Conservation (phyloP, 1,140 invertebrate genomes). For the Physella acuta region DNA sequence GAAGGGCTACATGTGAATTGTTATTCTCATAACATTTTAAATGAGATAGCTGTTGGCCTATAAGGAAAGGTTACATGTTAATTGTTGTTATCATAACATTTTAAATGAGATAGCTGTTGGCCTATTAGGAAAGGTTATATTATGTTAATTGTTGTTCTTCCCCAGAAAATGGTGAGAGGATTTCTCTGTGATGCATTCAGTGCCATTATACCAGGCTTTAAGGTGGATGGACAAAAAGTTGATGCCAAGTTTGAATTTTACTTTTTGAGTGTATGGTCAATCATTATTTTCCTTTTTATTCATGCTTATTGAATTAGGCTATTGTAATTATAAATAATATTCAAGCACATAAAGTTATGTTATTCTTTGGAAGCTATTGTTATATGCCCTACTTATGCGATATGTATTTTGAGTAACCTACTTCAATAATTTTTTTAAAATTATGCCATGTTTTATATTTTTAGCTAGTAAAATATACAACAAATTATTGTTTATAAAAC, state of each 20-base stretch:
- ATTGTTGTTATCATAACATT: background rate
- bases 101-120: background rate
- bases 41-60: background rate
- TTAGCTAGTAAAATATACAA: too few relatives aligned
- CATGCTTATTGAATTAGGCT: background rate
- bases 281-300: background rate
- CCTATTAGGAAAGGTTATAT: background rate
- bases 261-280: background rate
- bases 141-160: background rate
- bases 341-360: background rate
- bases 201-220: background rate
- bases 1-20: background rate
- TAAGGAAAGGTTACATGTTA: background rate
- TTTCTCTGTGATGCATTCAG: constrained; percentile 1
- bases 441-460: background rate
- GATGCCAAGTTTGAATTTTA: background rate
- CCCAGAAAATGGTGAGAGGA: constrained; percentile 4
- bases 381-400: background rate
- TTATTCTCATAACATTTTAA: too few relatives aligned
- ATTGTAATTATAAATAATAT: background rate
- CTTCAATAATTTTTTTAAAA: background rate
- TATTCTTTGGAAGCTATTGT: background rate
- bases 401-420: background rate
- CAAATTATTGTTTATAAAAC: too few relatives aligned
- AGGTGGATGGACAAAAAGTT: background rate